Conservation (phyloP, 1,140 invertebrate species). For the Triops cancriformis region DNA sequence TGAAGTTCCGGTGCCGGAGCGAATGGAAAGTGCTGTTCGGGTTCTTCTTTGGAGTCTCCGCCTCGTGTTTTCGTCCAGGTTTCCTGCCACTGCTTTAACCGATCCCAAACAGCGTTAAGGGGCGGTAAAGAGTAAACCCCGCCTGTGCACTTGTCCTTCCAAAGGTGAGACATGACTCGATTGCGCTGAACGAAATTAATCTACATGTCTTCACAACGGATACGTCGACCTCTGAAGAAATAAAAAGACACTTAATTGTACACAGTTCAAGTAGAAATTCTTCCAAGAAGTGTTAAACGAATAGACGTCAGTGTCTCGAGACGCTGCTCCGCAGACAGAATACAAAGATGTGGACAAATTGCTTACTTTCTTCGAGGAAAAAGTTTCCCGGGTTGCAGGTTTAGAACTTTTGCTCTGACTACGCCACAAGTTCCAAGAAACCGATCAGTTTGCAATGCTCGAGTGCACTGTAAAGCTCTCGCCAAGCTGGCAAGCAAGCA, state of each 20-base stretch:
- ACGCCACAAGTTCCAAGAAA: background rate
- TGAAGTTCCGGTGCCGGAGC: constrained; percentile 2
- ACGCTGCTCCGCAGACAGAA: too few relatives aligned
- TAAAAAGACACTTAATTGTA: background rate
- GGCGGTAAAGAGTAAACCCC: background rate
- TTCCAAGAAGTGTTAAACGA: background rate
- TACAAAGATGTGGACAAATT: too few relatives aligned
- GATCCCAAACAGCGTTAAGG: background rate
- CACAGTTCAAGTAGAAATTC: background rate
- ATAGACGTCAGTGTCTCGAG: too few relatives aligned
- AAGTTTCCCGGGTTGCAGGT: background rate
- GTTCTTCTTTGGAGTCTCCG: background rate
- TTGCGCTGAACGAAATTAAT: background rate
- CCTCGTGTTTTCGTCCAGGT: background rate
- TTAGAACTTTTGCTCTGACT: background rate
- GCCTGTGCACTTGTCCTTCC: background rate
- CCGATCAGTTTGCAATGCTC: constrained; percentile 1
- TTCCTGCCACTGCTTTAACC: background rate
- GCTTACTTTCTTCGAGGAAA: background rate
- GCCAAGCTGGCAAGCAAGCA: background rate
- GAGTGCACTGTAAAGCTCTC: constrained; percentile 12
- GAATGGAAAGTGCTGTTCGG: background rate
- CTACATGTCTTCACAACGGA: background rate
- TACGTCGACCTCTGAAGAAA: background rate
- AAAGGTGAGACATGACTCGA: background rate